A percentile compares a stretch with the other conserved stretches of the same genome.
Conservation (phyloP, 2,797 vertebrate genomes). For the Crenichthys baileyi region DNA sequence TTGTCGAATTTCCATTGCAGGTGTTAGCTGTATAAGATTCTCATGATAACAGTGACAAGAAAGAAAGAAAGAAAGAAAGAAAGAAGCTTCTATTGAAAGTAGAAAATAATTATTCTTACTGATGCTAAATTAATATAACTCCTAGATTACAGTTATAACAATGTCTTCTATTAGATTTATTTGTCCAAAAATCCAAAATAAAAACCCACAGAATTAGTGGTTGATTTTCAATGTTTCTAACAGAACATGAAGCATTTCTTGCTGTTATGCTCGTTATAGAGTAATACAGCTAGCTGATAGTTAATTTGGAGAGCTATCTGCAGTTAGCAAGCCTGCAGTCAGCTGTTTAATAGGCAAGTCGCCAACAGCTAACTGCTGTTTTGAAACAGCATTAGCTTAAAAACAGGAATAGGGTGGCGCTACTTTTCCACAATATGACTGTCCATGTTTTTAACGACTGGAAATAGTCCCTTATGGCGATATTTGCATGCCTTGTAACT, state of each 20-base stretch:
- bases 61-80: too few species aligned
- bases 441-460: not conserved
- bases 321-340: not conserved
- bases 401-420: not conserved
- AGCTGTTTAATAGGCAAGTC: not conserved
- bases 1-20: too few species aligned
- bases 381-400: not conserved
- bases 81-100: not conserved
- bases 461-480: not conserved
- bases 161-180: not conserved
- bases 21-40: too few species aligned
- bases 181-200: not conserved
- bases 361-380: not conserved
- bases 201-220: not conserved
- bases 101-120: not conserved
- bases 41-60: too few species aligned
- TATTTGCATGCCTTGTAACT: not conserved
- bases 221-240: not conserved
- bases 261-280: too few species aligned
- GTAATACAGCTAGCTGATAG: too few species aligned
- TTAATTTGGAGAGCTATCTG: too few species aligned
- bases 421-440: not conserved
- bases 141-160: not conserved
- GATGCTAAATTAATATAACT: not conserved
- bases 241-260: not conserved